Percentiles rank a stretch among this genome's conserved stretches.
phyloP scores from a whole-genome alignment of 2,113 vertebrate genomes.

The Podocnemis expansa region DNA sequence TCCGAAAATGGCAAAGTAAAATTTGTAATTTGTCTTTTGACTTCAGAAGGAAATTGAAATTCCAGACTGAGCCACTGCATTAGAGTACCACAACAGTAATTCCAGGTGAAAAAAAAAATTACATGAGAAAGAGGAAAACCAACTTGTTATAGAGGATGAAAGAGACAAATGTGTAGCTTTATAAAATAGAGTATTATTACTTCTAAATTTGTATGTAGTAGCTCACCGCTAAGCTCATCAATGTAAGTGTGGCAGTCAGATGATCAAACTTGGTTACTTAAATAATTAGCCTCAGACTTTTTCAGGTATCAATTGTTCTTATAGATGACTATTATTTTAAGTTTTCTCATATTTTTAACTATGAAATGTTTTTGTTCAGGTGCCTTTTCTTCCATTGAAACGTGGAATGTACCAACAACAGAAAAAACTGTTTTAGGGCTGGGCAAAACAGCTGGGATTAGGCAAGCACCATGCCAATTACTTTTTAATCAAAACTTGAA shows the following conservation, averaged over 20 bases:
- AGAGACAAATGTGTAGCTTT: neutral
- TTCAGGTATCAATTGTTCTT: neutral
- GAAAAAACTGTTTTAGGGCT: neutral
- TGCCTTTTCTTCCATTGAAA: neutral
- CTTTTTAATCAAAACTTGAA: neutral
- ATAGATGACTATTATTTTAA: neutral
- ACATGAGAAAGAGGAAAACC: neutral
- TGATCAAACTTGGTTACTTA: neutral
- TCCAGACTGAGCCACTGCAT: neutral
- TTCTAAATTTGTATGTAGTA: neutral
- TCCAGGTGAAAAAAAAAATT: neutral
- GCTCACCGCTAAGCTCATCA: fast-evolving
- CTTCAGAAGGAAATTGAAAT: neutral
- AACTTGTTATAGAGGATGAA: fast-evolving
- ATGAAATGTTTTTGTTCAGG: neutral
- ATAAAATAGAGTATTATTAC: neutral
- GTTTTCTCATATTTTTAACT: neutral
- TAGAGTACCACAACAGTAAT: neutral
- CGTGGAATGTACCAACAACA: neutral
- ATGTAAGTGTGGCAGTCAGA: neutral
- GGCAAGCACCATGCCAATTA: neutral
- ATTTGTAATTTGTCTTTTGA: neutral
- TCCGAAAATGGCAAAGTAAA: neutral
- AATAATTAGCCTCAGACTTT: neutral
- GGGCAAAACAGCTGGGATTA: neutral